Evolutionary conservation across 2,797 vertebrate species (phyloP).

Genomic region (Varecia variegata): DNA sequence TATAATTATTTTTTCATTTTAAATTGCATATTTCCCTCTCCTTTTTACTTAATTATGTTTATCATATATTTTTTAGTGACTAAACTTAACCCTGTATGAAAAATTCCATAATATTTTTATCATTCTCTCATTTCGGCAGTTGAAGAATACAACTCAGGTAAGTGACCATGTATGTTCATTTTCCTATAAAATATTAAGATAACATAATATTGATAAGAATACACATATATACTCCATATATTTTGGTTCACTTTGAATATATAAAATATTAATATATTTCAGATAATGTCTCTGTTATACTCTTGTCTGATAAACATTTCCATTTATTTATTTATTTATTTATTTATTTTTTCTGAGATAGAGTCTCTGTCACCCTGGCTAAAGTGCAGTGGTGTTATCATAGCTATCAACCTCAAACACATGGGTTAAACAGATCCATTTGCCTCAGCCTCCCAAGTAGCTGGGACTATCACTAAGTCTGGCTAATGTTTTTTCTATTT

Average conservation of each 20-base stretch:
- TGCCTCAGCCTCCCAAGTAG: neutral
- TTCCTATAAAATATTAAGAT: neutral
- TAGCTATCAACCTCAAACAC: neutral
- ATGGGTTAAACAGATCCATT: neutral
- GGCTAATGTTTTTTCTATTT: neutral
- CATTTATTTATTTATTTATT: neutral
- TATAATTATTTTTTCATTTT: neutral
- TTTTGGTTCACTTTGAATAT: neutral
- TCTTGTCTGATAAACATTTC: neutral
- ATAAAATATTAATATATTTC: neutral
- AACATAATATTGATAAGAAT: neutral
- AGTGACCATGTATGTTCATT: neutral
- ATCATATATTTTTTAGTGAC: neutral
- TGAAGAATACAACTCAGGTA: neutral
- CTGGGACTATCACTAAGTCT: neutral
- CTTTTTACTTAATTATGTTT: neutral
- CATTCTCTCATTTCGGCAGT: neutral
- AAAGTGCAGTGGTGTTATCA: too few species aligned
- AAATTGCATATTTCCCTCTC: neutral
- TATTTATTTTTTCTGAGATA: too few species aligned
- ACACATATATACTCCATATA: neutral
- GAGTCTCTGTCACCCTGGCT: too few species aligned
- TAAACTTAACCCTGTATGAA: neutral
- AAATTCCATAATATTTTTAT: neutral
- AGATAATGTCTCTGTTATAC: neutral